phyloP scores from a whole-genome alignment of 2,888 invertebrate species.

The Perdita meconis region DNA sequence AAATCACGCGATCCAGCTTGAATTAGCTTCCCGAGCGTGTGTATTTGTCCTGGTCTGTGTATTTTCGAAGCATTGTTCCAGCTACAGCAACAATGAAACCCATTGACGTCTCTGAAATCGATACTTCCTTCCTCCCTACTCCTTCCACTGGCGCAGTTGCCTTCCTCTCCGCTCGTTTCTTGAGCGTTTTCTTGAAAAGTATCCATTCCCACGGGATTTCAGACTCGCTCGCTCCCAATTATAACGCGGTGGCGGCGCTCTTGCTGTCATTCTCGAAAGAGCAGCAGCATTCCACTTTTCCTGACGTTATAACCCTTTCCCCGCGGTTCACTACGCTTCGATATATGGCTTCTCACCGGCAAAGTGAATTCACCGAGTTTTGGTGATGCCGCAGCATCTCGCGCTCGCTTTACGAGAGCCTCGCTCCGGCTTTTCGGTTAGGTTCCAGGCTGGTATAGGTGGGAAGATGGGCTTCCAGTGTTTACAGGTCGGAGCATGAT shows the following conservation, averaged over 20 bases:
- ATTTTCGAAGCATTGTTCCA: not conserved
- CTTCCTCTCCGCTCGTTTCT: no score
- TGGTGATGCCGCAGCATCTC: not conserved
- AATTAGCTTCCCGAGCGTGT: not conserved
- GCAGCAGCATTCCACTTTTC: not conserved
- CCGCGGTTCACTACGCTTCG: not conserved
- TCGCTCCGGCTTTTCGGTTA: slow-evolving; percentile 68
- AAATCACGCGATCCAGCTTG: slow-evolving; percentile 21
- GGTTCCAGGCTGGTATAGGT: slow-evolving; percentile 56
- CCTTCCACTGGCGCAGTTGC: no score
- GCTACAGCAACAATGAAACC: not conserved
- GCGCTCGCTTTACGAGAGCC: slow-evolving; percentile 70
- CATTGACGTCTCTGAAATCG: not conserved
- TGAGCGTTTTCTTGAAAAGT: no score
- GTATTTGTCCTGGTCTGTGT: not conserved
- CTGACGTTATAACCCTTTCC: not conserved
- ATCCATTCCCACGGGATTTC: no score
- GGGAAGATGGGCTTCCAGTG: slow-evolving; percentile 75
- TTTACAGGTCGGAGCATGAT: slow-evolving; percentile 74
- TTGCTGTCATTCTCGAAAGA: no score
- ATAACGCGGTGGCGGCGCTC: no score
- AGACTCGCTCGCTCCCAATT: no score
- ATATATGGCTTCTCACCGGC: not conserved
- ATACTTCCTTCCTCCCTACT: not conserved
- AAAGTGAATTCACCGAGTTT: slow-evolving; percentile 5